These are phyloP conservation scores for Prosopocoilus inquinatus DNA, from an alignment of 2,888 invertebrate genomes.

Conservation along the genomic window DNA sequence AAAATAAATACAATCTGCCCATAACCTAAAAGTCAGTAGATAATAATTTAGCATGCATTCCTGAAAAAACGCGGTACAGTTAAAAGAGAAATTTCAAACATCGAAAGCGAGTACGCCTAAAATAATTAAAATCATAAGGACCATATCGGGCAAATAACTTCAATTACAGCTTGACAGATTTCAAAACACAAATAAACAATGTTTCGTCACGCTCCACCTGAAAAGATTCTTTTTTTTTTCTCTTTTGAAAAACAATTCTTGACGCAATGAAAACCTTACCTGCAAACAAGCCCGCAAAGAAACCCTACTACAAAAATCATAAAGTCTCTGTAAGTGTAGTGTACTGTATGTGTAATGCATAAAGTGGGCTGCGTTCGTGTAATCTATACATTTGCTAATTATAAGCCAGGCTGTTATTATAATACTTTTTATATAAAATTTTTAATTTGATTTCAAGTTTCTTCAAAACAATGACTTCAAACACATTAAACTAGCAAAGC, in stretches of 20 bases:
- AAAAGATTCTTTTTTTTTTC: constrained; percentile 27
- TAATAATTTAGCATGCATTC: constrained; percentile 27
- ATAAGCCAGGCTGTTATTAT: no score
- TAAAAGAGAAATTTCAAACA: constrained; percentile 21
- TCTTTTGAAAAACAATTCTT: constrained; percentile 33
- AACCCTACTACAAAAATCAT: no score
- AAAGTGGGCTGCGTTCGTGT: no score
- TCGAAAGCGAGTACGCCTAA: constrained; percentile 23
- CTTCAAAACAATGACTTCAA: no score
- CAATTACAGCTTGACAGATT: constrained; percentile 42
- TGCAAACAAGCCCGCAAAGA: constrained; percentile 40
- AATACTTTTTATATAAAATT: no score
- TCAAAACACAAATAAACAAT: constrained; percentile 7
- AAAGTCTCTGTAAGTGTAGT: constrained; percentile 15
- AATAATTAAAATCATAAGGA: neutral
- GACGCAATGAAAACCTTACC: constrained; percentile 42
- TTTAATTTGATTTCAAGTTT: no score
- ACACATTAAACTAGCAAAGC: no score
- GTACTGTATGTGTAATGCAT: constrained; percentile 10
- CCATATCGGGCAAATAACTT: constrained; percentile 31
- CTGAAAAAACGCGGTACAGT: constrained; percentile 21
- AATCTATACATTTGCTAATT: no score
- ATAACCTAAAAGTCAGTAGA: constrained; percentile 25
- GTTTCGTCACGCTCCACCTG: constrained; percentile 32
- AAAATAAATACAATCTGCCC: constrained; percentile 23